Percentiles rank a stretch among this genome's conserved stretches.
phyloP scores from a whole-genome alignment of 2,113 vertebrate species.

The Catharus fuscescens region DNA sequence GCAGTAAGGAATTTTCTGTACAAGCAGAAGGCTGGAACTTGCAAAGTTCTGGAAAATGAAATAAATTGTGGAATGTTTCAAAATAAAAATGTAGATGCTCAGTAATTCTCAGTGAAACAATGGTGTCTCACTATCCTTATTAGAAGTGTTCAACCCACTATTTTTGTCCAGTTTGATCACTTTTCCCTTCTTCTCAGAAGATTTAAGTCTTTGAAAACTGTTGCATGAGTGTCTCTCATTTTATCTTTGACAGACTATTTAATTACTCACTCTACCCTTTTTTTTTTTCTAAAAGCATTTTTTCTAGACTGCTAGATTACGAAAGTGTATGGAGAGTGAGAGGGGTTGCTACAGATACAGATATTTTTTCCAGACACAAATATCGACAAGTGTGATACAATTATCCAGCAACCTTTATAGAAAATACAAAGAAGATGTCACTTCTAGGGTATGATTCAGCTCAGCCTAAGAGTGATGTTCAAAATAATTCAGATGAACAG shows the following conservation, averaged over 20 bases:
- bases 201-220: not conserved
- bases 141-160: not conserved
- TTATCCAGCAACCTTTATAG: not conserved
- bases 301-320: not conserved
- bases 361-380: not conserved
- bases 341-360: no score
- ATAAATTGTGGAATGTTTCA: not conserved
- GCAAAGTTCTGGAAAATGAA: not conserved
- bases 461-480: not conserved
- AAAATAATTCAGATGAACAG: not conserved
- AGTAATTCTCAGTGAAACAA: not conserved
- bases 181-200: not conserved
- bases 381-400: fast-evolving
- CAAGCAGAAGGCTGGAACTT: not conserved
- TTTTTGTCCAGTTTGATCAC: not conserved
- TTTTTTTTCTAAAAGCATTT: not conserved
- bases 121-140: not conserved
- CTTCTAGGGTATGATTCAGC: not conserved
- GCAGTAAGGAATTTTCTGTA: not conserved
- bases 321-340: not conserved
- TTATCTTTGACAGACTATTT: not conserved
- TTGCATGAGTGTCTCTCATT: not conserved
- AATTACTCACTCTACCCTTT: not conserved
- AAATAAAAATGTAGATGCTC: not conserved
- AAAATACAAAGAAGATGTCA: not conserved